Evolutionary conservation across 2,797 vertebrate genomes (phyloP).

Genomic region (Hypotaenidia philippensis): DNA sequence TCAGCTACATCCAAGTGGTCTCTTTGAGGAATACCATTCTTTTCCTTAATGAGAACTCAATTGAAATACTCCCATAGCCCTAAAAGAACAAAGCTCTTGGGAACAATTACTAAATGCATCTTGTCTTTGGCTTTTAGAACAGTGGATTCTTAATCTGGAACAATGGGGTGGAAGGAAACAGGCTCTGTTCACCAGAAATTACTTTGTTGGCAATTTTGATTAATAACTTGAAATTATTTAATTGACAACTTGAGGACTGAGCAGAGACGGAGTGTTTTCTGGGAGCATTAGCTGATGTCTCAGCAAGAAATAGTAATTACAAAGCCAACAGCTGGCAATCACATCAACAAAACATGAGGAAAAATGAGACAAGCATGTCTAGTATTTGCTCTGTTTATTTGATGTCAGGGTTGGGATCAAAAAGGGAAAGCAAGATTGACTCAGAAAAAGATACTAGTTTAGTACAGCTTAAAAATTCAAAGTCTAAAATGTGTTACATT

Average conservation of each 20-base stretch:
- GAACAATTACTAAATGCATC: neutral
- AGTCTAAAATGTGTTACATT: neutral
- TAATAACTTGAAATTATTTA: neutral
- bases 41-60: slow-evolving; percentile 27
- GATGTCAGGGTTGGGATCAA: neutral
- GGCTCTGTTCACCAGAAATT: neutral
- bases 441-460: neutral
- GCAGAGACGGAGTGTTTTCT: neutral
- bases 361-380: neutral
- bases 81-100: neutral
- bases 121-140: neutral
- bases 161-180: neutral
- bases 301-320: neutral
- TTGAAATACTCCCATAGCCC: neutral
- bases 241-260: neutral
- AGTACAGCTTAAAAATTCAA: neutral
- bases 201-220: neutral
- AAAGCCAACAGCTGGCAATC: slow-evolving; percentile 4
- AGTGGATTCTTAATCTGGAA: neutral
- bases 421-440: neutral
- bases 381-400: slow-evolving; percentile 35
- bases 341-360: neutral
- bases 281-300: neutral
- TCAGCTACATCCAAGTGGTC: neutral
- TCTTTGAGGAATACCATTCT: slow-evolving; percentile 43